Evolutionary conservation across 2,797 vertebrate species (phyloP), one percentile per base, ranked within the genome.

Genomic region (Lepidocolaptes lacrymiger): DNA sequence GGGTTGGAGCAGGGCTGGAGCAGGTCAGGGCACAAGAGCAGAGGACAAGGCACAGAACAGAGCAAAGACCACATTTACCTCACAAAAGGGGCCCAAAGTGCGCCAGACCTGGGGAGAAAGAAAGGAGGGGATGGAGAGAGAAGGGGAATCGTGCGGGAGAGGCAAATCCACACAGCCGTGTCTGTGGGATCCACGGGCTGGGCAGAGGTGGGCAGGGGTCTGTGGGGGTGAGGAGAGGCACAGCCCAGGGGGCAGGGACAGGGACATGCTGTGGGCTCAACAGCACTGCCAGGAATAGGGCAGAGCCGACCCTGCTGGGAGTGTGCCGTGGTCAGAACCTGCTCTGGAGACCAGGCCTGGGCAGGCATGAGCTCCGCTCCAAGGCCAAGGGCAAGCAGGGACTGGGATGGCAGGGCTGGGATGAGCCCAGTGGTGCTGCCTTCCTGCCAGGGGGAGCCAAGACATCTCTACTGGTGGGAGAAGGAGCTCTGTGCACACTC

Each of bases 11-110:
- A 0, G 59, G 58, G 55, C 59, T 1, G 2, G 78, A 64, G 49
- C 26, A 41, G 78, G 52, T 27, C 67, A 41, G 81, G 54, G 80
- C 3, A 8, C 0, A 1, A 73, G 59, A 62, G 43, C 67, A 66
- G 75, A 86, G 64, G 86, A 87, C 21, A 30, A 92, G 91, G 85
- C 76, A 91, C 44, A 22, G 58, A 73, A 91, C 68, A 91, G 32
- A 95, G 84, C 77, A 93, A 93, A 95, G 94, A 92, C 88, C 77
- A 92, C 91, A 92, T 97, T 99, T 99, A 99, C 98, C 98, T 99
- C 98, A 56, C 98, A 99, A 97, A 99, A 98, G 89, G 98, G 99
- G 95, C 98, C 98, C 98, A 99, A 97, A 98, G 98, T 98, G 97
- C 98, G 98, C 98, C 98, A 99, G 96, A 99, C 98, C 99, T 99